Conservation (phyloP, 2,797 vertebrate genomes). For the Gymnopithys bicolor region DNA sequence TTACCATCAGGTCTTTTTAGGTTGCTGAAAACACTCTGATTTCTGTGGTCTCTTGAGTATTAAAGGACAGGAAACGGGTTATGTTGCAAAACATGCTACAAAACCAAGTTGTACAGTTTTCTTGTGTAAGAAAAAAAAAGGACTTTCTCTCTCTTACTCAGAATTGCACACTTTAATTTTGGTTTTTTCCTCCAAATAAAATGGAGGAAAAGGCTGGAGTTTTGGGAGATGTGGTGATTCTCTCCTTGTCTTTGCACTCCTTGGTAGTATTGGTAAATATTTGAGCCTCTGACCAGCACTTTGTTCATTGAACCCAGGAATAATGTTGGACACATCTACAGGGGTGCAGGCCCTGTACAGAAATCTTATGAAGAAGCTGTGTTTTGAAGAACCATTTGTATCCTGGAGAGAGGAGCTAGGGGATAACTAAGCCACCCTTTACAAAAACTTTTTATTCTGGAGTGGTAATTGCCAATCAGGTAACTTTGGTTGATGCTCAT, state of each 20-base stretch:
- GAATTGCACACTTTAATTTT: not conserved
- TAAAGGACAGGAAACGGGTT: not conserved
- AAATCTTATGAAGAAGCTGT: not conserved
- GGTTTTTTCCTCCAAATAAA: not conserved
- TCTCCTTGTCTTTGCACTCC: not conserved
- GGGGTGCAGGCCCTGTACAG: accelerated
- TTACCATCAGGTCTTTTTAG: not conserved
- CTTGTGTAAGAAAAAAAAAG: not conserved
- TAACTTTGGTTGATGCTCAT: not conserved
- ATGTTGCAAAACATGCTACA: not conserved
- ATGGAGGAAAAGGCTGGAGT: not conserved
- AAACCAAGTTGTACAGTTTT: not conserved
- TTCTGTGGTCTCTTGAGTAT: not conserved
- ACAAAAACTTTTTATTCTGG: not conserved
- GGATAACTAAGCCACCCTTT: not conserved
- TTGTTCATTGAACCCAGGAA: not conserved
- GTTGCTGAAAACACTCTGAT: not conserved
- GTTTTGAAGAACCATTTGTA: not conserved
- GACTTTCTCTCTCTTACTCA: not conserved
- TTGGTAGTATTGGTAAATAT: not conserved
- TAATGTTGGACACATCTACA: not conserved
- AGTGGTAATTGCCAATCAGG: not conserved
- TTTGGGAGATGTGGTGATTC: not conserved
- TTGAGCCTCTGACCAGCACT: not conserved
- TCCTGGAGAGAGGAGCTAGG: not conserved